Conservation (phyloP, 2,888 invertebrate species). For the Apodemia mormo region DNA sequence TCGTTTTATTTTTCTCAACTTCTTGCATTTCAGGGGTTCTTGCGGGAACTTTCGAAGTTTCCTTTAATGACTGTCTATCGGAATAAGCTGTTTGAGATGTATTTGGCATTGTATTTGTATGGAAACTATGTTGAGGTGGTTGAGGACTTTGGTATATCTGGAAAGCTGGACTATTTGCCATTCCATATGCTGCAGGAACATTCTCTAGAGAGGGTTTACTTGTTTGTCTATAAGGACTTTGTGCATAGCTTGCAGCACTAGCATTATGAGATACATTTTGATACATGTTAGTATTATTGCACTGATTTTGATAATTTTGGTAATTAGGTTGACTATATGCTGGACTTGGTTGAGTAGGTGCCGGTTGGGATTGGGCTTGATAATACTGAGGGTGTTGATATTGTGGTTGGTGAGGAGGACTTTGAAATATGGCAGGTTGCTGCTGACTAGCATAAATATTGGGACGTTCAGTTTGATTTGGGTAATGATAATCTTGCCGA, state of each 20-base stretch:
- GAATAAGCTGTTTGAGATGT: constrained; percentile 46
- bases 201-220: constrained; percentile 57
- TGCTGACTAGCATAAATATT: constrained; percentile 39
- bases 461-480: constrained; percentile 48
- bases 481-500: constrained; percentile 67
- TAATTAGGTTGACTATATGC: constrained; percentile 61
- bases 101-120: constrained; percentile 48
- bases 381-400: constrained; percentile 70
- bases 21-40: constrained; percentile 46
- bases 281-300: constrained; percentile 58
- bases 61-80: constrained; percentile 53
- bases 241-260: constrained; percentile 59
- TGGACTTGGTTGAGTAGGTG: constrained; percentile 48
- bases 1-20: constrained; percentile 49
- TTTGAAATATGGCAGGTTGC: constrained; percentile 58
- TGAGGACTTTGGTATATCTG: constrained; percentile 75
- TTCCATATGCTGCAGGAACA: constrained; percentile 50
- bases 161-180: constrained; percentile 56
- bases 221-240: constrained; percentile 63
- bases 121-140: constrained; percentile 54
- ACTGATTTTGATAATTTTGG: constrained; percentile 60
- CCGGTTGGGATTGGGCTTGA: constrained; percentile 60
- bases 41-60: constrained; percentile 41
- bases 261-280: constrained; percentile 48
- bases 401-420: constrained; percentile 69